Conservation (phyloP, 2,888 invertebrate genomes). For the Creontiades dilutus region DNA sequence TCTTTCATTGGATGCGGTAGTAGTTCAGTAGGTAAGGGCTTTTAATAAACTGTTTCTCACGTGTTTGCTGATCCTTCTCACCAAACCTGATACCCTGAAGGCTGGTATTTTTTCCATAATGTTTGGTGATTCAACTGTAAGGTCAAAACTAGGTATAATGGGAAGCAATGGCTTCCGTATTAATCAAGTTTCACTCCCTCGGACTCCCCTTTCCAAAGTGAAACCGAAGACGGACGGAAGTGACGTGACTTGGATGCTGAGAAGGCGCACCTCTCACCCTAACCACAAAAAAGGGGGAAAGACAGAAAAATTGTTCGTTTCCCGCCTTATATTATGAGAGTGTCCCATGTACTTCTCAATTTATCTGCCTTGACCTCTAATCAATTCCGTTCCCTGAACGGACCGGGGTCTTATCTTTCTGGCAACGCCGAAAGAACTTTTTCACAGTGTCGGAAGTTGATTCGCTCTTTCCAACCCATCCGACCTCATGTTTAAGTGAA, state of each 20-base stretch:
- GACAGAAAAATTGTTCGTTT: constrained; percentile 12
- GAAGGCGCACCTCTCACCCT: not conserved
- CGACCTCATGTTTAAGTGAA: constrained; percentile 20
- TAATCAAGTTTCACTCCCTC: not conserved
- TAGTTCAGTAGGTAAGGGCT: no score
- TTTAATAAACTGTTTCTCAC: no score
- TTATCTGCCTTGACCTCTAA: constrained; percentile 51
- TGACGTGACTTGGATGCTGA: constrained; percentile 38
- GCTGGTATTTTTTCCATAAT: no score
- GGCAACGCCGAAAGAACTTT: not conserved
- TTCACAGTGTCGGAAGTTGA: not conserved
- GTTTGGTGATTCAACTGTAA: no score
- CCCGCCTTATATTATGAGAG: constrained; percentile 20
- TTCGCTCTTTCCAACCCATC: constrained; percentile 12
- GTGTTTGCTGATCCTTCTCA: no score
- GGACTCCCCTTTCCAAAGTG: not conserved
- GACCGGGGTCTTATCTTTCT: not conserved
- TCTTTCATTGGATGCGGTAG: no score
- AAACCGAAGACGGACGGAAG: not conserved
- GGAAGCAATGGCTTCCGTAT: not conserved
- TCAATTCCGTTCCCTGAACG: constrained; percentile 2
- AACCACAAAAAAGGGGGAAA: constrained; percentile 20
- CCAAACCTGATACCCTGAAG: no score
- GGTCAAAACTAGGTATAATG: no score
- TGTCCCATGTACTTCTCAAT: constrained; percentile 32